Evolutionary conservation across 1,140 invertebrate genomes (phyloP).

Genomic region (Macrobrachium rosenbergii): DNA sequence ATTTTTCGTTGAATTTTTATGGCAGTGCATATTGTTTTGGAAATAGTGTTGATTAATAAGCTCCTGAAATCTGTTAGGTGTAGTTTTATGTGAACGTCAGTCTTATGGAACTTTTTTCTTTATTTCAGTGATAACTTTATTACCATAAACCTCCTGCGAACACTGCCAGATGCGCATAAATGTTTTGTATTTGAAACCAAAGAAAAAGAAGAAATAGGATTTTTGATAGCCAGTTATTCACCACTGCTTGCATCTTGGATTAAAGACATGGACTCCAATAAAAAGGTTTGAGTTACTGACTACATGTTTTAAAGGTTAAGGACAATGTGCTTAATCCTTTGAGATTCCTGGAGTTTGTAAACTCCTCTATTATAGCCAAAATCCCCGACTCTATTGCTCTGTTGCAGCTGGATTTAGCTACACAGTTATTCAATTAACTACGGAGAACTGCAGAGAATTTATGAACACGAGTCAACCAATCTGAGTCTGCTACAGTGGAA

Average conservation of each 20-base stretch:
- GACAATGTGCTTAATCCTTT: background rate
- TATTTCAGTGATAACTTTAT: constrained; percentile 84
- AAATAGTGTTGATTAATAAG: background rate
- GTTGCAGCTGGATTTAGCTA: no score
- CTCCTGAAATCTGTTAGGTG: background rate
- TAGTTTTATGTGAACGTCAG: constrained; percentile 25
- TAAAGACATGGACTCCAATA: constrained; percentile 82
- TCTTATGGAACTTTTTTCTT: background rate
- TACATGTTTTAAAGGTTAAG: background rate
- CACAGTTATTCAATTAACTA: no score
- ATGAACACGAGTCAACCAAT: no score
- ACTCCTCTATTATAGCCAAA: no score
- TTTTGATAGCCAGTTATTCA: constrained; percentile 91
- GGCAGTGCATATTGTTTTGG: background rate
- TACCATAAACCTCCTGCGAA: constrained; percentile 80
- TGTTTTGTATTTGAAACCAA: constrained; percentile 94
- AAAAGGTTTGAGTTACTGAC: constrained; percentile 71
- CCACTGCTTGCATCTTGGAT: constrained; percentile 88
- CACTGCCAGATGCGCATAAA: constrained; percentile 80
- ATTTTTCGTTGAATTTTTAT: background rate
- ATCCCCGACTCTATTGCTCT: no score
- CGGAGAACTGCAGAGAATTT: no score
- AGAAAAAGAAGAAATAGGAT: constrained; percentile 91
- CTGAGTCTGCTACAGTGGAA: no score
- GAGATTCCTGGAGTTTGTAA: background rate